Evolutionary conservation across 2,888 invertebrate species (phyloP).

Genomic region (Platynereis dumerilii): DNA sequence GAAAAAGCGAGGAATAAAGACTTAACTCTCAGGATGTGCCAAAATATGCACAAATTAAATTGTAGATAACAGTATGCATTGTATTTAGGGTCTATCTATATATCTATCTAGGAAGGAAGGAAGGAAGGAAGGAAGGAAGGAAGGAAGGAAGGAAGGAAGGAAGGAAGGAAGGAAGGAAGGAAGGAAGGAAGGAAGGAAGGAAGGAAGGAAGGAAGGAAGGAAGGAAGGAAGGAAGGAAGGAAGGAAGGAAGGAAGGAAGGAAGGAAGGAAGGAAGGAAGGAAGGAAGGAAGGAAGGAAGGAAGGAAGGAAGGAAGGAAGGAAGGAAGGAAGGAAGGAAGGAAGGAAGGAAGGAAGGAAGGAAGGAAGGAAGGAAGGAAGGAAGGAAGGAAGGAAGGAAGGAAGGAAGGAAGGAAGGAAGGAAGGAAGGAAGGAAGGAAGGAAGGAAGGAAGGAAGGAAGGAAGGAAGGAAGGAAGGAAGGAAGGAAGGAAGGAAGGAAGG

Average conservation of each 20-base stretch:
- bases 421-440: slow-evolving; percentile 4
- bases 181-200: slow-evolving; percentile 1
- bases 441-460: slow-evolving; percentile 4
- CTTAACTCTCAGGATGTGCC: too few species aligned
- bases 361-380: slow-evolving; percentile 2
- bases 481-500: not conserved
- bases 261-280: slow-evolving; percentile 1
- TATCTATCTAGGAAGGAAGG: too few species aligned
- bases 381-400: slow-evolving; percentile 4
- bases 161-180: slow-evolving; percentile 1
- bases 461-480: not conserved
- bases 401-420: slow-evolving; percentile 4
- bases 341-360: slow-evolving; percentile 6
- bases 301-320: slow-evolving; percentile 4
- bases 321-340: slow-evolving; percentile 4
- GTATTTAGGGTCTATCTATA: too few species aligned
- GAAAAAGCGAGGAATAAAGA: too few species aligned
- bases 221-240: slow-evolving; percentile 9
- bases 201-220: slow-evolving; percentile 4
- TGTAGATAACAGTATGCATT: too few species aligned
- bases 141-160: slow-evolving; percentile 7
- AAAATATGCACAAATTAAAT: too few species aligned
- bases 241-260: slow-evolving; percentile 6
- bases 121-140: slow-evolving; percentile 4
- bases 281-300: slow-evolving; percentile 6